phyloP scores from a whole-genome alignment of 2,797 vertebrate species.

The Labeo calbasu region DNA sequence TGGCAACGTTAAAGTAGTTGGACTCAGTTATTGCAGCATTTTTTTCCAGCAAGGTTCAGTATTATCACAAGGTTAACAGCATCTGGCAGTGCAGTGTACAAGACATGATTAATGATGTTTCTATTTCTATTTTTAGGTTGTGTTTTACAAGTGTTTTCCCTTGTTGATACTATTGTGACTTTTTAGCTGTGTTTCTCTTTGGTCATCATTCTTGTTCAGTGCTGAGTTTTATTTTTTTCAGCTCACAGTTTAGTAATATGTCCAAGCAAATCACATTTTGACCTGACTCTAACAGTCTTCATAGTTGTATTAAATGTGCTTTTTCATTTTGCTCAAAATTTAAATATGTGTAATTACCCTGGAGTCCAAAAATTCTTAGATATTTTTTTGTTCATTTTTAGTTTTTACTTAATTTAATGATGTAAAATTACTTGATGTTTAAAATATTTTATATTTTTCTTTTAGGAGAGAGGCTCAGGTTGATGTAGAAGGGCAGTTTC shows the following conservation, averaged over 20 bases:
- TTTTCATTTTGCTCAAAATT: background rate
- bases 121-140: constrained; percentile 56
- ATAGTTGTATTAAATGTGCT: background rate
- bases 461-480: constrained; percentile 94
- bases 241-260: constrained; percentile 59
- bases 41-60: constrained; percentile 6
- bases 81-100: constrained; percentile 45
- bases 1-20: constrained; percentile 53
- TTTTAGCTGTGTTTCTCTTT: constrained; percentile 64
- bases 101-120: constrained; percentile 55
- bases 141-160: constrained; percentile 2
- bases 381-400: too few relatives aligned
- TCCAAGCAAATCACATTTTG: constrained; percentile 57
- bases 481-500: constrained; percentile 97
- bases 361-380: background rate
- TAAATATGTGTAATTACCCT: background rate
- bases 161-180: constrained; percentile 60
- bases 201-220: constrained; percentile 10
- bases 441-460: background rate
- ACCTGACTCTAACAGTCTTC: constrained; percentile 5
- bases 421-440: background rate
- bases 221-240: constrained; percentile 6
- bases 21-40: constrained; percentile 25
- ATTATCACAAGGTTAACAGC: constrained; percentile 32
- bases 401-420: background rate